These are phyloP conservation scores for Sceloporus undulatus DNA, from an alignment of 2,113 vertebrate genomes.

Conservation along the genomic window DNA sequence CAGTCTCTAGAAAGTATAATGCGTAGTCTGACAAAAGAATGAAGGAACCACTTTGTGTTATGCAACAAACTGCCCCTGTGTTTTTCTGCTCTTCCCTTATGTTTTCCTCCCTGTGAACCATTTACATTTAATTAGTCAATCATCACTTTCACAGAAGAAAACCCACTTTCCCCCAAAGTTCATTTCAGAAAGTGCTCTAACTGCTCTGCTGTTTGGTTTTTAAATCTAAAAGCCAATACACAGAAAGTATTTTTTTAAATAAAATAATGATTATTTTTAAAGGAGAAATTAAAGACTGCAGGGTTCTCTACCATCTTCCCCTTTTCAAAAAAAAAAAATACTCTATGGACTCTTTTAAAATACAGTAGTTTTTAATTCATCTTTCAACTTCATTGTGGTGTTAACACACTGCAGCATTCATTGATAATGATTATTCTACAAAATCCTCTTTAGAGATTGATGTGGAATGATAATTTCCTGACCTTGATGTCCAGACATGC, in stretches of 20 bases:
- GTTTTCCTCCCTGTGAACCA: not conserved
- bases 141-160: not conserved
- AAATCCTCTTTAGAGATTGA: slow-evolving; percentile 47
- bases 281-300: not conserved
- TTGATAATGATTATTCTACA: slow-evolving; percentile 12
- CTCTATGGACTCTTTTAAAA: not conserved
- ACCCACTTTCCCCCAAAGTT: not conserved
- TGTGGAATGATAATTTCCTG: slow-evolving; percentile 61
- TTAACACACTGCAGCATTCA: slow-evolving; percentile 4
- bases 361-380: not conserved
- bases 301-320: not conserved
- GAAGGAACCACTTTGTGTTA: not conserved
- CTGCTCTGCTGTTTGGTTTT: not conserved
- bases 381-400: not conserved
- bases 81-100: not conserved
- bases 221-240: not conserved
- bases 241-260: not conserved
- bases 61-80: not conserved
- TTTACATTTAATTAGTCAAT: not conserved
- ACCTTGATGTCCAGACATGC: slow-evolving; percentile 66
- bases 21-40: not conserved
- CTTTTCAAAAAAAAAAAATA: not conserved
- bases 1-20: not conserved
- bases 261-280: not conserved
- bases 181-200: slow-evolving; percentile 26